A percentile compares a stretch with the other conserved stretches of the same genome.
phyloP scores from a whole-genome alignment of 2,113 vertebrate species.

The Antechinus stuartii region DNA sequence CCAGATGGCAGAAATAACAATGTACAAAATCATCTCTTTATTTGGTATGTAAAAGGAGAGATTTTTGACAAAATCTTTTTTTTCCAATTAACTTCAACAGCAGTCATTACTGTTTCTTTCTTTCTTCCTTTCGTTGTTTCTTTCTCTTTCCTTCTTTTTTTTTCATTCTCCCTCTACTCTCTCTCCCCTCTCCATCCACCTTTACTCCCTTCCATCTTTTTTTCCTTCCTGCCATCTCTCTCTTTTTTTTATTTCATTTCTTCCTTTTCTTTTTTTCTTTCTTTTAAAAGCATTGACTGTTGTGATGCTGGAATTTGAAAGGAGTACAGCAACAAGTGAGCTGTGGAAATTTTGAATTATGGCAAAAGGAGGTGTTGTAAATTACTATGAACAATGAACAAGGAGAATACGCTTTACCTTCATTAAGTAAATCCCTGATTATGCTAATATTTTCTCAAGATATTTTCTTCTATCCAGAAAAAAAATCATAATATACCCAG shows the following conservation, averaged over 20 bases:
- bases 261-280: background rate
- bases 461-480: background rate
- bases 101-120: background rate
- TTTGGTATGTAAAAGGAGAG: background rate
- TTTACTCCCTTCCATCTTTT: background rate
- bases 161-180: no score
- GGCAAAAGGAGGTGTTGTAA: background rate
- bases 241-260: background rate
- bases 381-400: conserved; percentile 18
- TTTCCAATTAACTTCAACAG: background rate
- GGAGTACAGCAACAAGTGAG: background rate
- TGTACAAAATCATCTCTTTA: background rate
- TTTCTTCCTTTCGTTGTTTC: no score
- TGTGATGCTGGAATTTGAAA: background rate
- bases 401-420: background rate
- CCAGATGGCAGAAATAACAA: conserved; percentile 31
- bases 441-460: background rate
- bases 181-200: accelerated
- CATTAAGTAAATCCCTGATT: background rate
- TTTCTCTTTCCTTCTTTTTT: no score
- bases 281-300: background rate
- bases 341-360: background rate
- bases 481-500: no score
- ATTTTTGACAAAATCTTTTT: conserved; percentile 5
- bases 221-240: background rate